Evolutionary conservation across 2,113 vertebrate species (phyloP), one percentile per base, ranked within the genome.

Genomic region (Rhizomys pruinosus): DNA sequence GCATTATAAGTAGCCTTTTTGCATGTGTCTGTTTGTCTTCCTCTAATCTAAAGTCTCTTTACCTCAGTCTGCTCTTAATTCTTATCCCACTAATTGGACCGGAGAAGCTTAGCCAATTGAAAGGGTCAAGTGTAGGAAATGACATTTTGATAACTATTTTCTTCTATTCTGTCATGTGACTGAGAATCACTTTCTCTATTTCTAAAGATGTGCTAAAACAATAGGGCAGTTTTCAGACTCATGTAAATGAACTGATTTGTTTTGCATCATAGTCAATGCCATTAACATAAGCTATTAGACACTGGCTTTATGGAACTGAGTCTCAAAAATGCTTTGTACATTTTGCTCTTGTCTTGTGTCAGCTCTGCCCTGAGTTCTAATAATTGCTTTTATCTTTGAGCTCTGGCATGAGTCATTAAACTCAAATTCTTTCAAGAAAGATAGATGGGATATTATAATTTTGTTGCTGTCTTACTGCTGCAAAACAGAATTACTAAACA

Each of bases 401-500:
- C 61, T 85, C 47, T 86, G 42, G 47, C 57, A 15, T 88, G 68
- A 63, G 61, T 47, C 44, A 47, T 80, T 89, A 80, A 42, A 76
- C 39, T 80, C 78, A 59, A 74, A 73, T 76, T 68, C 22, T 81
- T 80, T 84, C 29, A 71, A 72, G n/a, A 76, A 78, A 95, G 42
- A 78, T 63, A 82, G 89, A 92, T 86, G 44, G 84, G 20, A 59
- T n/a, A n/a, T 89, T 92, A 68, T 84, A 90, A 71, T 90, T 78
- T 52, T 88, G 69, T 66, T 63, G 63, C 87, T 74, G 10, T 74
- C 29, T 89, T 96, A 78, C 19, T 89, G 63, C 39, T 95, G 15
- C 27, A 96, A 92, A 93, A 74, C 81, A 77, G 16, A 94, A 61
- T 87, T 88, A 74, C 68, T 39, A 37, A 90, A 52, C 19, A 93